These are phyloP conservation scores for Lipotes vexillifer DNA, from an alignment of 2,113 vertebrate species.

Conservation along the genomic window DNA sequence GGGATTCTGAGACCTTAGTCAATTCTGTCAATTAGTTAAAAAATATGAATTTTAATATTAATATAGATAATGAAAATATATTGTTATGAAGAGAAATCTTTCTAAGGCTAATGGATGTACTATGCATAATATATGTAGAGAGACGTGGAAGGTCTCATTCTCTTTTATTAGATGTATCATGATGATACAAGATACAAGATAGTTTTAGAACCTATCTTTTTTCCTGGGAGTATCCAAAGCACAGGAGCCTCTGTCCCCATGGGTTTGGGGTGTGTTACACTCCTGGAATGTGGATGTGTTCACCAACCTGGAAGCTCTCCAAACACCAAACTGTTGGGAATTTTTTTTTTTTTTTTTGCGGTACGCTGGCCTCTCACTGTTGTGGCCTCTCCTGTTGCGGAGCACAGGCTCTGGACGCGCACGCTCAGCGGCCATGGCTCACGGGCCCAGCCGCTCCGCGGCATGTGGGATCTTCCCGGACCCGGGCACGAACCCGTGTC, in stretches of 20 bases:
- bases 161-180: neutral
- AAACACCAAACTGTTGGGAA: neutral
- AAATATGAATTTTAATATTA: neutral
- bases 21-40: conserved; percentile 15
- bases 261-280: neutral
- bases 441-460: accelerated
- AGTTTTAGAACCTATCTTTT: neutral
- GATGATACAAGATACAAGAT: neutral
- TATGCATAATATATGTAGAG: neutral
- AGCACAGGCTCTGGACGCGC: no score
- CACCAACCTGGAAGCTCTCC: neutral
- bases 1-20: neutral
- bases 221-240: neutral
- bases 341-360: neutral
- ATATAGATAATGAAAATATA: neutral
- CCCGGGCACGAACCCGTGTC: no score
- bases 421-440: no score
- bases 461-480: no score
- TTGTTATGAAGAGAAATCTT: neutral
- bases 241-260: neutral
- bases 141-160: neutral
- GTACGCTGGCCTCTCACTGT: no score
- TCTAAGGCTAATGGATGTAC: neutral
- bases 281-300: neutral
- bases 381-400: no score